Evolutionary conservation across 1,140 invertebrate genomes (phyloP).

Genomic region (Neodiprion fabricii): DNA sequence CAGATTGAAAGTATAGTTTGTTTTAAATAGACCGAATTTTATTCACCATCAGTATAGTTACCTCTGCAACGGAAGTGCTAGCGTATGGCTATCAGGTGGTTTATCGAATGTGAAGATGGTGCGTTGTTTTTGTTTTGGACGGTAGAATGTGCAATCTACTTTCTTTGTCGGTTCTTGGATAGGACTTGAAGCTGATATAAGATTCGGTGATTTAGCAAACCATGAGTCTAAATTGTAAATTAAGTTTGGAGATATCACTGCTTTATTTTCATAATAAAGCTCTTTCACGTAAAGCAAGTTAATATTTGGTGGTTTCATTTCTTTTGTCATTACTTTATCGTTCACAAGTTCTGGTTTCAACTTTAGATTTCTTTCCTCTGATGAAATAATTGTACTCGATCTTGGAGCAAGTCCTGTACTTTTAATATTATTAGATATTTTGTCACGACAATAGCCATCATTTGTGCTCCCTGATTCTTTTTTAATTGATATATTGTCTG

Average conservation of each 20-base stretch:
- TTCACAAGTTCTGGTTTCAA: neutral
- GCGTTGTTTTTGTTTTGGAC: neutral
- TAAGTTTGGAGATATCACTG: constrained; percentile 45
- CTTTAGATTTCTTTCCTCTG: neutral
- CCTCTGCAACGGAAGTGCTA: too few species aligned
- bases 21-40: too few species aligned
- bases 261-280: neutral
- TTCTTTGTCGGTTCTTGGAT: neutral
- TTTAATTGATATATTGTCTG: constrained; percentile 38
- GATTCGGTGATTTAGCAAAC: constrained; percentile 42
- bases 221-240: constrained; percentile 32
- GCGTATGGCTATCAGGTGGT: neutral
- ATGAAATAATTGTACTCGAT: neutral
- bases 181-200: constrained; percentile 12
- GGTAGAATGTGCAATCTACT: too few species aligned
- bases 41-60: too few species aligned
- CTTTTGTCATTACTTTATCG: neutral
- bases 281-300: neutral
- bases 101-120: neutral
- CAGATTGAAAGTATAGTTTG: too few species aligned
- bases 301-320: neutral
- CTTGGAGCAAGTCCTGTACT: too few species aligned
- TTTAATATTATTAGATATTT: too few species aligned
- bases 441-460: too few species aligned
- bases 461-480: neutral